A percentile compares a stretch with the other conserved stretches of the same genome.
Conservation (phyloP, 1,140 invertebrate species). For the Alviniconcha marisindica region DNA sequence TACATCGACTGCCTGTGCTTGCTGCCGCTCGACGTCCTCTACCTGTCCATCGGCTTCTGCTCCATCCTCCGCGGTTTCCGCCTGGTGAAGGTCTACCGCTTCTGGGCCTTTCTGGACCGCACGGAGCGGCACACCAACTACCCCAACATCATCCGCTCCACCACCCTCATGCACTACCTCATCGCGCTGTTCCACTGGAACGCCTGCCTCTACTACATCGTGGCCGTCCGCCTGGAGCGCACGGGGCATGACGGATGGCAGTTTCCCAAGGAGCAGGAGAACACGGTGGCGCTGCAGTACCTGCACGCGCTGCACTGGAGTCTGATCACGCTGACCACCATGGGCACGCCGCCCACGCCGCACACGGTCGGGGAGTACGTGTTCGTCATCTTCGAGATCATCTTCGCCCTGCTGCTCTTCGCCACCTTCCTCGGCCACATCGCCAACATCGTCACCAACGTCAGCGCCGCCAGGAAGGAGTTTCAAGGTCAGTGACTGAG, state of each 20-base stretch:
- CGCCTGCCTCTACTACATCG: conserved; percentile 93
- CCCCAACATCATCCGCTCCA: conserved; percentile 95
- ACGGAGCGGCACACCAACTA: conserved; percentile 99
- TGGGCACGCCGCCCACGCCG: conserved; percentile 82
- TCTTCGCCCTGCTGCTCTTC: conserved; percentile 75
- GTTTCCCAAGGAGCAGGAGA: conserved; percentile 64
- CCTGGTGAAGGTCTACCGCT: conserved; percentile 97
- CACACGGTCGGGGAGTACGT: conserved; percentile 85
- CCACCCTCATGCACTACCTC: conserved; percentile 95
- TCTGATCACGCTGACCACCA: conserved; percentile 94
- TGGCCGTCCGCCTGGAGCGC: conserved; percentile 52
- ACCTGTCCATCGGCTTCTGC: conserved; percentile 98
- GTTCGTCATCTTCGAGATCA: conserved; percentile 74
- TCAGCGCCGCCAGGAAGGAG: conserved; percentile 75
- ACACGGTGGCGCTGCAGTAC: conserved; percentile 80
- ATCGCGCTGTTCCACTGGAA: conserved; percentile 99
- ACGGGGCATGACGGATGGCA: conserved; percentile 48
- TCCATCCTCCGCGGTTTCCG: conserved; percentile 97
- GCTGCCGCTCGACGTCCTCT: conserved; percentile 97
- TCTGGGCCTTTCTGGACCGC: conserved; percentile 98
- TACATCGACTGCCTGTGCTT: conserved; percentile 99
- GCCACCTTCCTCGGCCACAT: conserved; percentile 76
- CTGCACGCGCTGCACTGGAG: conserved; percentile 99
- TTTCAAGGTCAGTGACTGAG: conserved; percentile 74
- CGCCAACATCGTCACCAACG: conserved; percentile 76